Base-by-base conservation (phyloP, 2,797 vertebrate genomes). In the Brachyrhaphis roseni region DNA sequence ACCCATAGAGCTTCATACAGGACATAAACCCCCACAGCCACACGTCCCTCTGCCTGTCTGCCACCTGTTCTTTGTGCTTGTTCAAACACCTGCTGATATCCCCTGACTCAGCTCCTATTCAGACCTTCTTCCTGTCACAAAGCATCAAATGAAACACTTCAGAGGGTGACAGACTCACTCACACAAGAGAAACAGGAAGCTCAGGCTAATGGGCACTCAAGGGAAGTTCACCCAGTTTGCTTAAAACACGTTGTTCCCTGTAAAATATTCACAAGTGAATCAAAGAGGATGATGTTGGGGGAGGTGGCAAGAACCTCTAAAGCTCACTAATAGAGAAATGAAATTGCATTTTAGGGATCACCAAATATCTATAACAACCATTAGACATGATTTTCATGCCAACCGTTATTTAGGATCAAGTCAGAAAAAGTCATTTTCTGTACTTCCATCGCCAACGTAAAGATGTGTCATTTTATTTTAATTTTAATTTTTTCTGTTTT, bases 11-110 rank as follows among this genome's bases (percentile, higher is more conserved):
- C 64, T 11, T 18, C 45, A 6, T 2, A 31, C 31, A 81, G 76
- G 70, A 45, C 72, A 75, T 72, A 53, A 83, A 70, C 75, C 46
- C 68, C 55, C 0, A 13, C 2, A 34, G 72, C 45, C 41, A 51
- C 88, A 85, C 46, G 39, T 72, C 78, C 55, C 16, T 46, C 26
- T 0, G 45, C 47, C 82, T 59, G 75, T 70, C 70, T 43, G 75
- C 76, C 88, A 91, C 86, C 91, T 90, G 92, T 77, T 83, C 84
- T 85, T 76, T 87, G 86, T 85, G 31, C 76, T 79, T 90, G 87
- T 86, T 90, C 89, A 89, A 90, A 90, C 87, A 91, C 41, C 75
- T n/a, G 78, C 28, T 51, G 1, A 31, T 66, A 57, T 45, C 79
- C 75, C 74, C n/a, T 2, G 0, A 73, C 47, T 64, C 72, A 4